Evolutionary conservation across 2,888 invertebrate species (phyloP).

Genomic region (Eupithecia vulgata): DNA sequence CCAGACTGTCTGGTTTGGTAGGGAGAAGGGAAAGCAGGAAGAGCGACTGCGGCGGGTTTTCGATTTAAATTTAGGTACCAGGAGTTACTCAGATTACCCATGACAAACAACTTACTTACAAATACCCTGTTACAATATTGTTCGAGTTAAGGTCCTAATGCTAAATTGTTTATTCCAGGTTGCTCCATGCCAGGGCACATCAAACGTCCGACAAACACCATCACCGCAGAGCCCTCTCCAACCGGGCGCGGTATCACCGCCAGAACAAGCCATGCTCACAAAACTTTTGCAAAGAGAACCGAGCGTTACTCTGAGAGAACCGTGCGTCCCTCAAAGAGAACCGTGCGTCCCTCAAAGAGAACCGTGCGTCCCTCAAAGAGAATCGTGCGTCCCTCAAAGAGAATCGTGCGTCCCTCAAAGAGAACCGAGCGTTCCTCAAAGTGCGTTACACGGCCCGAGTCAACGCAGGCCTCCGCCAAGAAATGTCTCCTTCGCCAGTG

Average conservation of each 20-base stretch:
- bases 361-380: slow-evolving; percentile 43
- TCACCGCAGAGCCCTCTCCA: slow-evolving; percentile 55
- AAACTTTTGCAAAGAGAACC: neutral
- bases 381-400: slow-evolving; percentile 43
- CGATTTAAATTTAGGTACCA: neutral
- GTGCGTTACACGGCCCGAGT: slow-evolving; percentile 39
- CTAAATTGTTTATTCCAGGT: slow-evolving; percentile 36
- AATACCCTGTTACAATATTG: neutral
- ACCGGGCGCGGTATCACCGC: slow-evolving; percentile 42
- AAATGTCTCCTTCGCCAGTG: slow-evolving; percentile 81
- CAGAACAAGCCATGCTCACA: slow-evolving; percentile 16
- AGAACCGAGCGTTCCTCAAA: slow-evolving; percentile 43
- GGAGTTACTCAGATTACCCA: neutral
- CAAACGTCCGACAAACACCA: slow-evolving; percentile 50
- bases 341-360: slow-evolving; percentile 42
- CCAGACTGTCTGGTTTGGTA: neutral
- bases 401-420: slow-evolving; percentile 43
- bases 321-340: slow-evolving; percentile 2
- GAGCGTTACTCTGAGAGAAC: neutral
- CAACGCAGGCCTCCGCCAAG: slow-evolving; percentile 69
- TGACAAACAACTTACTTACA: neutral
- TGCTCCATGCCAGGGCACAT: slow-evolving; percentile 49
- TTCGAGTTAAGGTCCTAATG: neutral
- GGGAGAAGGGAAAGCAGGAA: neutral
- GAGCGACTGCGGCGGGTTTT: neutral